Conservation (phyloP, 2,797 vertebrate genomes). For the Macrochelys suwanniensis region DNA sequence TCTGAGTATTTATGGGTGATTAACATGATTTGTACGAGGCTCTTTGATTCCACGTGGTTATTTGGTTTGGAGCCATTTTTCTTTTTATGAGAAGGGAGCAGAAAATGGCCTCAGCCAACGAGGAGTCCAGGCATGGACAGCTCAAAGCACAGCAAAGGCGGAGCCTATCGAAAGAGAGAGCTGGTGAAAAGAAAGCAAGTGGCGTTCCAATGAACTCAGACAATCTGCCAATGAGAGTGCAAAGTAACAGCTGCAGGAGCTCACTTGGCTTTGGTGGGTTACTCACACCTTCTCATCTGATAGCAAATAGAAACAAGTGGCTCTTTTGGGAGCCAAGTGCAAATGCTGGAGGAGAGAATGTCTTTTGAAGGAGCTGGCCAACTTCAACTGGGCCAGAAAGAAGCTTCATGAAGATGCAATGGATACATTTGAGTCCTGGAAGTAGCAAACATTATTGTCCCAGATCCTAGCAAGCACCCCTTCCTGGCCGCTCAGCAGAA, state of each 20-base stretch:
- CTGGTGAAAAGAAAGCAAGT: neutral
- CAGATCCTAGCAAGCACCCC: neutral
- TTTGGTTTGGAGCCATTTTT: neutral
- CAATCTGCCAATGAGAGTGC: neutral
- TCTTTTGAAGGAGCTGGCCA: neutral
- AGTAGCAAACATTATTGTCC: fast-evolving
- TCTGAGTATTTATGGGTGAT: neutral
- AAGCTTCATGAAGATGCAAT: fast-evolving
- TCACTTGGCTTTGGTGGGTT: neutral
- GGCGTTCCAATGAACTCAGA: neutral
- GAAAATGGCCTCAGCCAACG: neutral
- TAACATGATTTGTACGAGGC: neutral
- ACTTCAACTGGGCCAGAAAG: fast-evolving
- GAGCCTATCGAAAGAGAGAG: neutral
- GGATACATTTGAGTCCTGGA: neutral
- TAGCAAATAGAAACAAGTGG: neutral
- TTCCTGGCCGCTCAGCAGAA: no score
- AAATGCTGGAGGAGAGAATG: fast-evolving
- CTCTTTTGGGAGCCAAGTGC: neutral
- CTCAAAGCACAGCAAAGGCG: neutral
- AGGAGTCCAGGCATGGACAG: neutral
- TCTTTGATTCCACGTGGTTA: neutral
- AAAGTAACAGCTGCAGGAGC: neutral
- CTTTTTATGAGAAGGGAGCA: neutral
- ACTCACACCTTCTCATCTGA: neutral